A percentile compares a stretch with the other conserved stretches of the same genome.
Evolutionary conservation across 2,797 vertebrate genomes (phyloP).

Genomic region (Lateolabrax maculatus): DNA sequence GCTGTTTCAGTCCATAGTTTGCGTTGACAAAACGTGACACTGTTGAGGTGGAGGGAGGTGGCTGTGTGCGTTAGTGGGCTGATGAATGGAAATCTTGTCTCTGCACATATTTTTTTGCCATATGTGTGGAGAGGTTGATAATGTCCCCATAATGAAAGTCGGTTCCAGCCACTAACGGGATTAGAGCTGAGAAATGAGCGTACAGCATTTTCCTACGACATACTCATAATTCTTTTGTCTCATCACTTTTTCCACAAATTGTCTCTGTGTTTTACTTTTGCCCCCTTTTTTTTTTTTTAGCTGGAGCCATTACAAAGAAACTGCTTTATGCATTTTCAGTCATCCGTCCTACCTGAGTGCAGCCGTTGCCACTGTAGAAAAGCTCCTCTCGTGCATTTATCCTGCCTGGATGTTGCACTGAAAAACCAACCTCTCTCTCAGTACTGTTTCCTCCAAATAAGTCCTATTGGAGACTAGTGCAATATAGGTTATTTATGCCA

Average conservation of each 20-base stretch:
- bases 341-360: neutral
- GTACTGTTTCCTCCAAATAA: neutral
- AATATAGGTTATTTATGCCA: neutral
- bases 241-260: constrained; percentile 12
- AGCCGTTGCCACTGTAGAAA: neutral
- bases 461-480: too few relatives aligned
- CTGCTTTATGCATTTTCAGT: neutral
- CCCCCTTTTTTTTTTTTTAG: neutral
- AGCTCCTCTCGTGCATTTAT: neutral
- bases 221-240: constrained; percentile 32
- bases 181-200: constrained; percentile 58
- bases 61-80: constrained; percentile 13
- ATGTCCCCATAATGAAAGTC: constrained; percentile 65
- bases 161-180: constrained; percentile 64
- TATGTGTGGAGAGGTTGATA: constrained; percentile 67
- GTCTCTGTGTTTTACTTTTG: neutral
- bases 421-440: neutral
- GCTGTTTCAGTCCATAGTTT: constrained; percentile 7
- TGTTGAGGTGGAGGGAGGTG: constrained; percentile 14
- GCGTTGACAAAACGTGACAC: constrained; percentile 20
- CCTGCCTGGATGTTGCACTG: neutral
- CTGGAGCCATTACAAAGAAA: neutral
- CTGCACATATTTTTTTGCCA: constrained; percentile 42
- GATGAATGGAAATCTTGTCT: constrained; percentile 47
- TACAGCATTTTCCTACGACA: constrained; percentile 57